These are phyloP conservation scores for Neoniphon sammara DNA, from an alignment of 2,797 vertebrate genomes.

Conservation along the genomic window DNA sequence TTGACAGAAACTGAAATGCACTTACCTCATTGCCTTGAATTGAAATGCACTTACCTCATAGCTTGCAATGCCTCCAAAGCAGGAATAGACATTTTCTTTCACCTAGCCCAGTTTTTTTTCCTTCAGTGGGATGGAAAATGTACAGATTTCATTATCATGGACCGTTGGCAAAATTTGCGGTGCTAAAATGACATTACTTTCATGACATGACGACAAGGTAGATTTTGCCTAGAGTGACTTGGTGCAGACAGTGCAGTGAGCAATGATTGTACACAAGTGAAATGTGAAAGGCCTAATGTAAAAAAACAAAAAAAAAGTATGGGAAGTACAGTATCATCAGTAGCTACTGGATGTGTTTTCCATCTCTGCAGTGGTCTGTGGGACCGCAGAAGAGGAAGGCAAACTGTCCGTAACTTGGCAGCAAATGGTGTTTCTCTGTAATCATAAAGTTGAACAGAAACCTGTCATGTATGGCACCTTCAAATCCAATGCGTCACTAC, in stretches of 20 bases:
- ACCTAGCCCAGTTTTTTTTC: slow-evolving; percentile 45
- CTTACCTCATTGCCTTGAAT: slow-evolving; percentile 23
- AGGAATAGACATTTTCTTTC: slow-evolving; percentile 35
- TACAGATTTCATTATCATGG: slow-evolving; percentile 52
- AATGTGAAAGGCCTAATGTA: not conserved
- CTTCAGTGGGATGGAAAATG: slow-evolving; percentile 51
- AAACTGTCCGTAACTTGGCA: not conserved
- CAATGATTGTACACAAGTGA: not conserved
- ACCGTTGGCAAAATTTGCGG: slow-evolving; percentile 49
- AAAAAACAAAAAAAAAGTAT: not conserved
- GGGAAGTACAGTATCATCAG: not conserved
- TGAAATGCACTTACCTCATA: slow-evolving; percentile 29
- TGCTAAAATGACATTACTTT: slow-evolving; percentile 40
- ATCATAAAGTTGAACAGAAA: not conserved
- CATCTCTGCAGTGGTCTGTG: not conserved
- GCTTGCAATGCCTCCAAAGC: slow-evolving; percentile 1
- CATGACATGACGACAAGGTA: slow-evolving; percentile 7
- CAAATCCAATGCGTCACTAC: not conserved
- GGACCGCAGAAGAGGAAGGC: not conserved
- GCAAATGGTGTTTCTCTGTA: not conserved
- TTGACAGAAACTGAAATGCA: slow-evolving; percentile 5
- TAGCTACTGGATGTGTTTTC: not conserved
- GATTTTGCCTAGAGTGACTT: slow-evolving; percentile 21
- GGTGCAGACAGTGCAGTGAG: slow-evolving; percentile 1
- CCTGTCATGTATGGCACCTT: not conserved